Evolutionary conservation across 92 coral and sea anemone genomes (phyloP).

Genomic region (Zoanthus sansibaricus): DNA sequence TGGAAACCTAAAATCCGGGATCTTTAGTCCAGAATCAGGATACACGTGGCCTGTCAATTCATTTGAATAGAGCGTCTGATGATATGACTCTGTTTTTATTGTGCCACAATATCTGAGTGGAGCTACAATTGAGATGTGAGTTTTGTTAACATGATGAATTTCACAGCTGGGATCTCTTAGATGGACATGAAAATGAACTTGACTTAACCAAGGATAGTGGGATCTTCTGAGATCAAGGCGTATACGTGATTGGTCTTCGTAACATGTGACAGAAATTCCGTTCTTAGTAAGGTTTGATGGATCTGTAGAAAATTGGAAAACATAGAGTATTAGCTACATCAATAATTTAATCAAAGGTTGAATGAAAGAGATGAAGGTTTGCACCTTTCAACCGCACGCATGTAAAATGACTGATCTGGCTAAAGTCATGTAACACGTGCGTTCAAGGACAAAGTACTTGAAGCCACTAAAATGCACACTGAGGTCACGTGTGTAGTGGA

Average conservation of each 20-base stretch:
- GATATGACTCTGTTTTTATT: not conserved
- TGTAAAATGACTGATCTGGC: not conserved
- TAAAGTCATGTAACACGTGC: too few relatives aligned
- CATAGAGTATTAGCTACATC: not conserved
- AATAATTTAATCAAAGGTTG: too few relatives aligned
- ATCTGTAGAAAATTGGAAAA: not conserved
- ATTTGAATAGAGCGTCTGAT: slow-evolving; percentile 11
- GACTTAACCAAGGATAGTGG: slow-evolving; percentile 36
- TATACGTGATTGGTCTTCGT: slow-evolving; percentile 18
- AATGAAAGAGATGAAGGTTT: too few relatives aligned
- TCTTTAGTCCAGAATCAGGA: slow-evolving; percentile 7
- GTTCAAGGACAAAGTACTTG: too few relatives aligned
- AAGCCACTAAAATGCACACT: too few relatives aligned
- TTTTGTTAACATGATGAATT: not conserved
- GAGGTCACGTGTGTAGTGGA: too few relatives aligned
- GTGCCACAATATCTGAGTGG: slow-evolving; percentile 35
- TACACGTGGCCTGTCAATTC: slow-evolving; percentile 13
- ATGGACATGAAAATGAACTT: slow-evolving; percentile 17
- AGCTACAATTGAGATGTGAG: not conserved
- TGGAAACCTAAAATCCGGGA: slow-evolving; percentile 12
- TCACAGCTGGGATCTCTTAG: slow-evolving; percentile 38
- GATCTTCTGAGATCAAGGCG: slow-evolving; percentile 19
- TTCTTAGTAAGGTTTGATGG: slow-evolving; percentile 20
- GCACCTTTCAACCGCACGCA: too few relatives aligned
- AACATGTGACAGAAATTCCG: slow-evolving; percentile 10